A percentile compares a stretch with the other conserved stretches of the same genome.
Evolutionary conservation across 1,140 invertebrate genomes (phyloP).

Genomic region (Paramacrobiotus metropolitanus): DNA sequence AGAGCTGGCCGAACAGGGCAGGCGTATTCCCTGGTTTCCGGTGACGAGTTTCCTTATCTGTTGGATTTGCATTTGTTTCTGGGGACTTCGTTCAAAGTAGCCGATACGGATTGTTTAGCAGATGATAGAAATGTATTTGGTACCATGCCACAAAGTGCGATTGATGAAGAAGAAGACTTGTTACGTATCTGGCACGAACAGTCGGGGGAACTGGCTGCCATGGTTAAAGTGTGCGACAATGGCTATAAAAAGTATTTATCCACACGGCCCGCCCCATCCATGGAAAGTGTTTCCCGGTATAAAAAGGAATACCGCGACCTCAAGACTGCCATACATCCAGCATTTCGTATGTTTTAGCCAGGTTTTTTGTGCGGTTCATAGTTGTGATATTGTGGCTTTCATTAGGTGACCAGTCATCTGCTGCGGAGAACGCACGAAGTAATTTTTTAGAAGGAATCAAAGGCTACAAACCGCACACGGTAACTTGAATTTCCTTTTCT

Average conservation of each 20-base stretch:
- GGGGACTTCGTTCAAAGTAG: conserved; percentile 40
- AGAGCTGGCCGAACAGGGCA: conserved; percentile 68
- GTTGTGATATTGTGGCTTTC: no score
- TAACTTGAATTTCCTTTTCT: conserved; percentile 22
- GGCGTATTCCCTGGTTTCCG: conserved; percentile 61
- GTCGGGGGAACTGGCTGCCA: conserved; percentile 44
- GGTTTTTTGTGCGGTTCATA: no score
- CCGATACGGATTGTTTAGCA: conserved; percentile 15
- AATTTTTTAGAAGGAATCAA: conserved; percentile 47
- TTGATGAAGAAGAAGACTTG: conserved; percentile 59
- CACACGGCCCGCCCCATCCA: conserved; percentile 58
- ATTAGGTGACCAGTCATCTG: conserved; percentile 4
- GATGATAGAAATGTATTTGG: conserved; percentile 35
- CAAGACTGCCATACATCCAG: conserved; percentile 32
- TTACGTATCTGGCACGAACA: conserved; percentile 47
- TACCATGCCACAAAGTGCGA: conserved; percentile 45
- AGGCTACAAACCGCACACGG: conserved; percentile 52
- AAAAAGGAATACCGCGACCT: conserved; percentile 35
- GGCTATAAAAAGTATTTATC: conserved; percentile 69
- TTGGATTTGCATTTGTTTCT: conserved; percentile 84
- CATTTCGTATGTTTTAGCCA: conserved; percentile 25
- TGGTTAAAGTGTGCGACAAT: conserved; percentile 51
- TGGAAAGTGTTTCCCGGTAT: conserved; percentile 59
- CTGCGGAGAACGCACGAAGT: conserved; percentile 12
- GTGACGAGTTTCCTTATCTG: conserved; percentile 73